Conservation (phyloP, 2,888 invertebrate species). For the Eueremaeus valkanovi region DNA sequence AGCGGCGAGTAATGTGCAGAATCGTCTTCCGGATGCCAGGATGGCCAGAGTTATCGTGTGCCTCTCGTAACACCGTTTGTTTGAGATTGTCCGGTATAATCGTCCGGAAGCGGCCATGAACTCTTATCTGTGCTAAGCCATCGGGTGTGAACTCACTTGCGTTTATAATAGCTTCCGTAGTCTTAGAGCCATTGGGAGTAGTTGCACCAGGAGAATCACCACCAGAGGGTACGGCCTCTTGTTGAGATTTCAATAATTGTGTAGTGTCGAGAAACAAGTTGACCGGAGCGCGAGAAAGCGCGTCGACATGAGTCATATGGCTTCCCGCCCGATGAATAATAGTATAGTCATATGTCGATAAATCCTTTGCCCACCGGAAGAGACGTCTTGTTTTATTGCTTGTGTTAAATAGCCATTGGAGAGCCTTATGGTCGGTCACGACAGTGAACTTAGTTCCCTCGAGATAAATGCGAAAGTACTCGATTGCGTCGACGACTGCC, state of each 20-base stretch:
- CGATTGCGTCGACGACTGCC: neutral
- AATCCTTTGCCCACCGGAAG: neutral
- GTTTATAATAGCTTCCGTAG: neutral
- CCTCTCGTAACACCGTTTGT: too few species aligned
- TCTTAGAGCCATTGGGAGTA: neutral
- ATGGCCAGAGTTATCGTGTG: too few species aligned
- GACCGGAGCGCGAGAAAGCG: too few species aligned
- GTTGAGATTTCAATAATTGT: neutral
- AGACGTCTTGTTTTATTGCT: neutral
- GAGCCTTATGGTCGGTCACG: neutral
- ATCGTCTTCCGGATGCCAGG: neutral
- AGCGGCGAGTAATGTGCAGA: neutral
- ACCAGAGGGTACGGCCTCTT: too few species aligned
- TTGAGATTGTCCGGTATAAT: neutral
- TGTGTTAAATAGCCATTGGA: neutral
- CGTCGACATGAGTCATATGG: too few species aligned
- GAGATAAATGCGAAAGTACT: slow-evolving; percentile 6
- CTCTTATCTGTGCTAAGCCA: neutral
- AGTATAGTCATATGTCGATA: neutral
- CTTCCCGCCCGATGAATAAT: neutral
- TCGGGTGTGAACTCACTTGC: neutral
- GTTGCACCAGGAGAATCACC: too few species aligned
- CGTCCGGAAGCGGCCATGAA: neutral
- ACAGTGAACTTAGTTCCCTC: slow-evolving; percentile 5
- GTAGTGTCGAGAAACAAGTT: too few species aligned